Evolutionary conservation across 2,113 vertebrate species (phyloP).

Genomic region (Chloropsis cyanopogon): DNA sequence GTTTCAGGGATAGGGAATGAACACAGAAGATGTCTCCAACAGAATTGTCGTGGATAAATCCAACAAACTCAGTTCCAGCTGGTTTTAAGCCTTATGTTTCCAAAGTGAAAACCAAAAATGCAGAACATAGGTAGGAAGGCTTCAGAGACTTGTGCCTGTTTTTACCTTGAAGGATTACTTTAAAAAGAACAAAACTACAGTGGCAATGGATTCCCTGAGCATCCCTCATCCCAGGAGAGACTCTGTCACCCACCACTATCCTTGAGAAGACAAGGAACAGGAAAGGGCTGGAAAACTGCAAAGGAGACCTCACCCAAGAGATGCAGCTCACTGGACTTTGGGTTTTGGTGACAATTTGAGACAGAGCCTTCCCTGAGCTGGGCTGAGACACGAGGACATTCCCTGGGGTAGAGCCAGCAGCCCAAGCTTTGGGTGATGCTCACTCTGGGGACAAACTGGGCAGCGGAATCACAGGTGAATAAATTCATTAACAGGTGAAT

Average conservation of each 20-base stretch:
- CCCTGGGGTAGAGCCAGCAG: fast-evolving
- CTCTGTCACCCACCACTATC: neutral
- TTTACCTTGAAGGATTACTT: neutral
- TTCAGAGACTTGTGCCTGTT: neutral
- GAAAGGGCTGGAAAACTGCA: neutral
- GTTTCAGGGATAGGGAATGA: neutral
- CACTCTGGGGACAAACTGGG: neutral
- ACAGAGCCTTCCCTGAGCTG: fast-evolving
- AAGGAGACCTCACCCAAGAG: neutral
- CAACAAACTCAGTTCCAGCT: too few species aligned
- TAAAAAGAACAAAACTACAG: neutral
- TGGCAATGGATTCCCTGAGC: neutral
- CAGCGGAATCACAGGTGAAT: neutral
- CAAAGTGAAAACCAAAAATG: neutral
- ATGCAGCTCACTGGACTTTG: neutral
- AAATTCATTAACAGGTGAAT: neutral
- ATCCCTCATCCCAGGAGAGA: neutral
- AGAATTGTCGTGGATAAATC: neutral
- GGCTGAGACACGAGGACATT: fast-evolving
- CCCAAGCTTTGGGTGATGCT: neutral
- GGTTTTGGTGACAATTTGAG: neutral
- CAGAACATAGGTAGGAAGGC: neutral
- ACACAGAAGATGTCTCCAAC: neutral
- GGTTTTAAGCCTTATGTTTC: neutral
- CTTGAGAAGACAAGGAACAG: neutral